Evolutionary conservation across 2,113 vertebrate species (phyloP).

Genomic region (Jacana jacana): DNA sequence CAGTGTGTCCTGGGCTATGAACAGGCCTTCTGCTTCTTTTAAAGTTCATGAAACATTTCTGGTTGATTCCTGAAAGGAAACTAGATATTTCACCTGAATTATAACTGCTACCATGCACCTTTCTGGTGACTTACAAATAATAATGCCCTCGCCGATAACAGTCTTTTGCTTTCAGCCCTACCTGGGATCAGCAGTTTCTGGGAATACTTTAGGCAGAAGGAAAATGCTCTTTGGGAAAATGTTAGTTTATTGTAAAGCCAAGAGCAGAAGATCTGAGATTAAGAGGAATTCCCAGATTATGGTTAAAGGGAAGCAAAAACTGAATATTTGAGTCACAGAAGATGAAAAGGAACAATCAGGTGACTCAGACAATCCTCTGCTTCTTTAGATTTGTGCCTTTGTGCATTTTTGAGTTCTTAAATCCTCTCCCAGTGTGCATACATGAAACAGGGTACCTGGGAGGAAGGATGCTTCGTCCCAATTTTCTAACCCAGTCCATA

Average conservation of each 20-base stretch:
- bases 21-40: background rate
- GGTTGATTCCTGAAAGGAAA: background rate
- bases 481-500: background rate
- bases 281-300: background rate
- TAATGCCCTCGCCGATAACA: background rate
- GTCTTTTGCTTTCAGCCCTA: background rate
- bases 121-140: background rate
- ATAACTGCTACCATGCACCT: background rate
- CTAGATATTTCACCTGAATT: background rate
- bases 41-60: background rate
- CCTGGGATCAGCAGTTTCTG: background rate
- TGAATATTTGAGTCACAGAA: background rate
- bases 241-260: constrained; percentile 10
- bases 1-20: background rate
- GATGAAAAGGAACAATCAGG: background rate
- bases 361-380: background rate
- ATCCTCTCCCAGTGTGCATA: background rate
- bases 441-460: background rate
- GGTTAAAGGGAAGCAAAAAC: background rate
- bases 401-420: background rate
- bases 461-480: background rate
- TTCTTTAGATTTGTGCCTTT: background rate
- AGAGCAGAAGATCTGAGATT: background rate
- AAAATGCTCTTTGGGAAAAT: background rate
- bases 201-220: background rate